These are phyloP conservation scores for Neopelma chrysocephalum DNA, from an alignment of 2,797 vertebrate genomes.

Conservation along the genomic window DNA sequence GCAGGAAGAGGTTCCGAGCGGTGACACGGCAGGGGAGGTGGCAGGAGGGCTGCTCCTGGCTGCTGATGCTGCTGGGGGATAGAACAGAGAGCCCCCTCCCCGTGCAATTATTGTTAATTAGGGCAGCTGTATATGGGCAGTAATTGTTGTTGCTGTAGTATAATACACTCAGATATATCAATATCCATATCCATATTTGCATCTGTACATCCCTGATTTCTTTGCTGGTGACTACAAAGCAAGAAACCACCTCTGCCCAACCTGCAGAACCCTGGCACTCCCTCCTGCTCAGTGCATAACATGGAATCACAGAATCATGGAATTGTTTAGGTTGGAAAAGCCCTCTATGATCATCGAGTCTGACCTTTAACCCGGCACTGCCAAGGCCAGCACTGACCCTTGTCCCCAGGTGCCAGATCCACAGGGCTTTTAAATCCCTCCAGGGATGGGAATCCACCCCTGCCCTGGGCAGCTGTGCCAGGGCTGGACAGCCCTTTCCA, in stretches of 20 bases:
- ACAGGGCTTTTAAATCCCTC: rapidly evolving
- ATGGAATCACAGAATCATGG: background rate
- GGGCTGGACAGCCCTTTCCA: background rate
- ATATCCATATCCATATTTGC: too few relatives aligned
- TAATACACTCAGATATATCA: background rate
- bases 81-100: background rate
- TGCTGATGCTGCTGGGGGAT: background rate
- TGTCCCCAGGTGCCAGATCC: background rate
- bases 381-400: background rate
- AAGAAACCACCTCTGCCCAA: background rate
- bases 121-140: too few relatives aligned
- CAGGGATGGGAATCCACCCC: background rate
- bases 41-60: background rate
- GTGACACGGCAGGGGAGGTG: background rate
- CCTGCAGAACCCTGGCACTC: background rate
- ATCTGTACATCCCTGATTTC: background rate
- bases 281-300: background rate
- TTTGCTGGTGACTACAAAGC: background rate
- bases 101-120: background rate
- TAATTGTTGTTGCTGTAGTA: background rate
- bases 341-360: background rate
- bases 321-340: background rate
- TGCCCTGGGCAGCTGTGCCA: background rate
- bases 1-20: background rate
- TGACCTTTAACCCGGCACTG: background rate